These are phyloP conservation scores for Pseudomugil gertrudae DNA, from an alignment of 2,797 vertebrate species.

Conservation along the genomic window DNA sequence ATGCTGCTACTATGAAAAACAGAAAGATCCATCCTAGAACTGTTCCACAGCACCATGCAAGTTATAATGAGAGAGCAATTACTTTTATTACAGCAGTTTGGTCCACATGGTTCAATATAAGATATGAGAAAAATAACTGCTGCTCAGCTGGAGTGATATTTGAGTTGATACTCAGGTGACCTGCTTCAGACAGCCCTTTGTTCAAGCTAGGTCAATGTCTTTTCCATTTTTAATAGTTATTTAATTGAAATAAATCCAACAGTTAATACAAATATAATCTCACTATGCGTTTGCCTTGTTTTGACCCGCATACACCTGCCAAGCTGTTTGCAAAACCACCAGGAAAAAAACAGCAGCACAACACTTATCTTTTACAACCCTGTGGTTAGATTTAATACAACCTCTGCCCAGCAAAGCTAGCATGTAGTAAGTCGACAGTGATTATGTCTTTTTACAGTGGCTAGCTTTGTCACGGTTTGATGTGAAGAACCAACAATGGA, in stretches of 20 bases:
- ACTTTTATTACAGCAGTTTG: constrained; percentile 15
- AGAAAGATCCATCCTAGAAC: constrained; percentile 42
- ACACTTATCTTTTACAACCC: too few species aligned
- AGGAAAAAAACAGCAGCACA: too few species aligned
- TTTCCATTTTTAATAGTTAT: not conserved
- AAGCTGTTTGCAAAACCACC: not conserved
- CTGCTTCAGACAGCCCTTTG: not conserved
- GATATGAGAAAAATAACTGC: constrained; percentile 23
- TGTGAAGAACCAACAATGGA: too few species aligned
- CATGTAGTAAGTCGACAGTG: not conserved
- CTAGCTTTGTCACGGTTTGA: too few species aligned
- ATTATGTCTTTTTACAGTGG: not conserved
- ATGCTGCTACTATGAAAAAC: constrained; percentile 30
- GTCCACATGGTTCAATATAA: not conserved
- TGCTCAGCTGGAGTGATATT: constrained; percentile 23
- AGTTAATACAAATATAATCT: not conserved
- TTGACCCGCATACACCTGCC: not conserved
- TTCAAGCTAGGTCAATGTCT: not conserved
- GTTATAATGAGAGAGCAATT: constrained; percentile 32
- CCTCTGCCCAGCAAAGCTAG: not conserved
- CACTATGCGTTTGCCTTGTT: not conserved
- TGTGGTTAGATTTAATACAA: not conserved
- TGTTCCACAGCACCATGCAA: constrained; percentile 5
- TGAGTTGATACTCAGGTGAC: constrained; percentile 24
- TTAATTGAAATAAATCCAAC: not conserved